Base-by-base conservation (phyloP, 2,113 vertebrate genomes). In the Thamnophis sirtalis region DNA sequence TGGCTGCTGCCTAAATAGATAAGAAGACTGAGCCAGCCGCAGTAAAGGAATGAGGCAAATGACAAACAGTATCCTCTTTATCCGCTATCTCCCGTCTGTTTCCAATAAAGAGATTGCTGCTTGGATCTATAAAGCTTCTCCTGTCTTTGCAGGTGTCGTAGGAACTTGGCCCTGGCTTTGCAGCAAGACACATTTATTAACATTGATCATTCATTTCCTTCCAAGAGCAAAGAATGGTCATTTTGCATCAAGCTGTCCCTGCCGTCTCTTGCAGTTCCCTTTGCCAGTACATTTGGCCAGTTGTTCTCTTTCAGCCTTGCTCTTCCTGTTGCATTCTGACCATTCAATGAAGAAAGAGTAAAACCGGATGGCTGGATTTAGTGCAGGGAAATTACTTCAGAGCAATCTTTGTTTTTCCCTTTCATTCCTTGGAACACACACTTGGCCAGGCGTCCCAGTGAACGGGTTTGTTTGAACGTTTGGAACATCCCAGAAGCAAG, bases 301-400 rank as follows among this genome's bases (percentile, higher is more conserved):
- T 97, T 97, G 97, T 97, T 98, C 97, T 97, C 98, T 98, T 98
- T 98, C 98, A 98, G 98, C 93, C 95, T 90, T 3, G 92, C 97
- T 98, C 98, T 99, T 99, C 99, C 98, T 98, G 98, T 98, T 96
- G 97, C 98, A 97, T 98, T 98, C 98, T 98, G 98, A 97, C 97
- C 94, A 97, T 98, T 99, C 98, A 99, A 98, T 98, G 97, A 97
- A 97, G 97, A 96, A 97, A 96, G 98, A 96, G 97, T 85, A 95
- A 97, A 98, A 98, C 98, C 98, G 98, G 98, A 98, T 98, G 98
- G 98, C 97, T 98, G 96, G 97, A 97, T 97, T 96, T 96, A 97
- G 97, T 96, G 94, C 92, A 93, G 98, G 98, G 98, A 98, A 98
- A 98, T 98, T 97, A 98, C 98, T 98, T 98, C 98, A 97, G 97